These are phyloP conservation scores for Muricea muricata DNA, from an alignment of 92 coral and sea anemone genomes.

Conservation along the genomic window DNA sequence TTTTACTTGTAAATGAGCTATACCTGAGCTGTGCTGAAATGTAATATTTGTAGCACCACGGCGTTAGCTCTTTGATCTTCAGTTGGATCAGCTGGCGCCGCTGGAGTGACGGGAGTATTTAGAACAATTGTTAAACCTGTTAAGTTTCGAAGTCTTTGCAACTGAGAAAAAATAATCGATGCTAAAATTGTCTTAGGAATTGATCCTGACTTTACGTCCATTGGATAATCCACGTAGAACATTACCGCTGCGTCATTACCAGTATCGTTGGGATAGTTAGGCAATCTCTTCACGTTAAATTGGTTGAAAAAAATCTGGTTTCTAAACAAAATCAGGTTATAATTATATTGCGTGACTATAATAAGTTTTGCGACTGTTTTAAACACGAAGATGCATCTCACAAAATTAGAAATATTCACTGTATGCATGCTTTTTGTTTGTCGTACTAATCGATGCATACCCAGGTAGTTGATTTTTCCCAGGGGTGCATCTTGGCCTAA, in stretches of 20 bases:
- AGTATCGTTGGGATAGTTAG: not conserved
- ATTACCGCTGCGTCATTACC: constrained; percentile 17
- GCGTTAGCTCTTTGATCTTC: not conserved
- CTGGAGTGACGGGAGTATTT: constrained; percentile 1
- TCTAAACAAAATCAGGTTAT: not conserved
- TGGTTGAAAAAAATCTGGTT: constrained; percentile 12
- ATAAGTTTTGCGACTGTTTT: no score
- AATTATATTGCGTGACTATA: no score
- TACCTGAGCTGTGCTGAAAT: constrained; percentile 14
- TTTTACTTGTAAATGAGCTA: no score
- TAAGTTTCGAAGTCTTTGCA: not conserved
- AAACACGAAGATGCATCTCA: no score
- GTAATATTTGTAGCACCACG: not conserved
- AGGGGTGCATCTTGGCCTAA: no score
- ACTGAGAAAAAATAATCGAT: not conserved
- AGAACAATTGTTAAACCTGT: constrained; percentile 1
- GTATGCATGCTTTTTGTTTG: no score
- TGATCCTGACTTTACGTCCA: not conserved
- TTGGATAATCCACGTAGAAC: no score
- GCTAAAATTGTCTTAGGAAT: constrained; percentile 1
- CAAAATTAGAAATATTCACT: no score
- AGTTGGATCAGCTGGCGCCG: not conserved
- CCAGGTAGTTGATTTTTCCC: no score
- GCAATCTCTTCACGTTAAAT: not conserved
- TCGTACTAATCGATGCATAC: no score